Percentiles rank a stretch among this genome's conserved stretches.
Evolutionary conservation across 2,113 vertebrate species (phyloP).

Genomic region (Archocentrus centrarchus): DNA sequence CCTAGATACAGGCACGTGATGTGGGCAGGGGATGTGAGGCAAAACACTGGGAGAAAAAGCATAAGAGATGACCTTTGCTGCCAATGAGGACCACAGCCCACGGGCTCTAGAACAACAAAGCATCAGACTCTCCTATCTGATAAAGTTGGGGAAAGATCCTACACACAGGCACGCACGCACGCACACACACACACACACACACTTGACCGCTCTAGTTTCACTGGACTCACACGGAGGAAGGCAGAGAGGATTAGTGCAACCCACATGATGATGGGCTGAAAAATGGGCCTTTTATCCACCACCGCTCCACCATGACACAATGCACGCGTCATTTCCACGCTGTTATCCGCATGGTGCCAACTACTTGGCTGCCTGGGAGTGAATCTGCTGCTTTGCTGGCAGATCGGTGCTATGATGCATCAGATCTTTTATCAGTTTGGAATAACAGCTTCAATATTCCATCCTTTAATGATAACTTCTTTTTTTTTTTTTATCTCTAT

Average conservation of each 20-base stretch:
- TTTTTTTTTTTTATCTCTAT: slow-evolving; percentile 5
- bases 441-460: neutral
- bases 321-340: slow-evolving; percentile 69
- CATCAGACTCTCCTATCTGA: slow-evolving; percentile 64
- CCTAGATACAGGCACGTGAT: slow-evolving; percentile 51
- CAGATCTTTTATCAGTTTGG: slow-evolving; percentile 9
- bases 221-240: slow-evolving; percentile 58
- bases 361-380: slow-evolving; percentile 36
- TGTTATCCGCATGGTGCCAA: slow-evolving; percentile 61
- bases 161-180: slow-evolving; percentile 14
- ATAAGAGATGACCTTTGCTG: slow-evolving; percentile 67
- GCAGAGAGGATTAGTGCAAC: slow-evolving; percentile 68
- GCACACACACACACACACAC: neutral
- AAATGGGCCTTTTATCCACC: slow-evolving; percentile 74
- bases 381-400: slow-evolving; percentile 46
- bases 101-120: slow-evolving; percentile 58
- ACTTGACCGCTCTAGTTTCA: slow-evolving; percentile 50
- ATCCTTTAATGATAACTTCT: neutral
- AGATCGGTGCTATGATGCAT: neutral
- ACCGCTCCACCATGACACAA: slow-evolving; percentile 70
- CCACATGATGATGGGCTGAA: slow-evolving; percentile 77
- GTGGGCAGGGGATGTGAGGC: slow-evolving; percentile 62
- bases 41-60: slow-evolving; percentile 35
- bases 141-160: slow-evolving; percentile 54
- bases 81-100: slow-evolving; percentile 65